Base-by-base conservation (phyloP, 23 tunicate genomes). In the Phallusia fumigata region DNA sequence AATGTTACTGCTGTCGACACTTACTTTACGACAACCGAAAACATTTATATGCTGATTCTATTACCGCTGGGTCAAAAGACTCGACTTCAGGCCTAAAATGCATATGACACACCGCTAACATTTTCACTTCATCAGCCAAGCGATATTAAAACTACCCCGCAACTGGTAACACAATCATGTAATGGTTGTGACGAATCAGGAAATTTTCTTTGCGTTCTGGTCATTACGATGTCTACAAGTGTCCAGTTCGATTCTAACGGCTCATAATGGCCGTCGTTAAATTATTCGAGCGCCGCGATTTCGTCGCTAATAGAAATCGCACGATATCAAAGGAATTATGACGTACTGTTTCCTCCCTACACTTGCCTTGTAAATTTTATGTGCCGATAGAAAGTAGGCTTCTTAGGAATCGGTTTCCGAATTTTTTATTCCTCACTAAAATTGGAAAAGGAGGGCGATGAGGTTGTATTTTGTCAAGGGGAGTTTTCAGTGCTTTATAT, bases 261-360 rank as follows among this genome's bases (percentile, higher is more conserved):
- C 15, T 6, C 69, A 58, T 58, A 58, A 58, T 58, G 16, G 13
- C 11, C 3, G 15, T 58, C 69, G 69, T 58, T 58, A 58, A 58
- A 58, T 13, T 24, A 58, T 58, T 58, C 69, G 69, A 58, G 28
- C 69, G 28, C 69, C 28, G 15, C 15, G 47, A 40, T 58, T 58
- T 58, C 5, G 28, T 24, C 69, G 69, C 69, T 58, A 58, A 58
- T 58, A 58, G 69, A 58, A 21, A 58, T 58, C 69, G 69, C 28
- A 58, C 26, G 28, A 58, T 2, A 58, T 58, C 69, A 58, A 58
- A 58, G 69, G 69, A 58, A 58, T 58, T 58, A 58, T 58, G 11
- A 58, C 69, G 69, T 3, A 13, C 28, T 6, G 8, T 24, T 58
- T 58, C 28, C 69, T 58, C 8, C 69, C 69, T 16, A n/a, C 10